Percentiles rank a stretch among this genome's conserved stretches.
phyloP scores from a whole-genome alignment of 2,113 vertebrate genomes.

The Clarias gariepinus region DNA sequence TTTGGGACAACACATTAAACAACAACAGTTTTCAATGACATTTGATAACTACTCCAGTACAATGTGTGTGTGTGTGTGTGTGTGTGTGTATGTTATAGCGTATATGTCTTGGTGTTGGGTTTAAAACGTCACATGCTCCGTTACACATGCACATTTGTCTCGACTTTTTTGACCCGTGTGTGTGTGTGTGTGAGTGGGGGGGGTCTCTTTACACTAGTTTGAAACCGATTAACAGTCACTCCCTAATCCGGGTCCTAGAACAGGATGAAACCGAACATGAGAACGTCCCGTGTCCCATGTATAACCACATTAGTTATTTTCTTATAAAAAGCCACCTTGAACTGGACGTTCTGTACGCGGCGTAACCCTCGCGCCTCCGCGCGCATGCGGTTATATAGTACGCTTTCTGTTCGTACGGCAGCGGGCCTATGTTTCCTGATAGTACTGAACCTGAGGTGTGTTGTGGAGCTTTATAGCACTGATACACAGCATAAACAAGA shows the following conservation, averaged over 20 bases:
- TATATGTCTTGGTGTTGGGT: slow-evolving; percentile 18
- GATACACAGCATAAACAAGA: background rate
- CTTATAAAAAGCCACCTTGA: background rate
- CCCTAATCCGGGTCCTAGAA: slow-evolving; percentile 28
- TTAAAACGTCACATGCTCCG: slow-evolving; percentile 30
- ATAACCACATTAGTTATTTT: background rate
- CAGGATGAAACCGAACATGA: slow-evolving; percentile 40
- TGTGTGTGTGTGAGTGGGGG: background rate
- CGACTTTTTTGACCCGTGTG: background rate
- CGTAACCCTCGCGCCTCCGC: no score
- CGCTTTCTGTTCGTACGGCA: no score
- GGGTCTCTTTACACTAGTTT: slow-evolving; percentile 6
- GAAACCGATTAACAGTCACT: slow-evolving; percentile 49
- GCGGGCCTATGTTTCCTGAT: no score
- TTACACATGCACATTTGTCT: slow-evolving; percentile 26
- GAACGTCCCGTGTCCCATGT: background rate
- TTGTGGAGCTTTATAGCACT: background rate
- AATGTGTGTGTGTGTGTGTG: background rate
- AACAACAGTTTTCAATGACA: slow-evolving; percentile 1
- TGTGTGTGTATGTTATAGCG: background rate
- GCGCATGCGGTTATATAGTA: no score
- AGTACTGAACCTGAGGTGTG: background rate
- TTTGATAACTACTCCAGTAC: background rate
- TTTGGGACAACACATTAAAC: background rate
- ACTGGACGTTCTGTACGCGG: no score